phyloP scores from a whole-genome alignment of 92 coral and sea anemone genomes.

The Epizoanthus stellaris region DNA sequence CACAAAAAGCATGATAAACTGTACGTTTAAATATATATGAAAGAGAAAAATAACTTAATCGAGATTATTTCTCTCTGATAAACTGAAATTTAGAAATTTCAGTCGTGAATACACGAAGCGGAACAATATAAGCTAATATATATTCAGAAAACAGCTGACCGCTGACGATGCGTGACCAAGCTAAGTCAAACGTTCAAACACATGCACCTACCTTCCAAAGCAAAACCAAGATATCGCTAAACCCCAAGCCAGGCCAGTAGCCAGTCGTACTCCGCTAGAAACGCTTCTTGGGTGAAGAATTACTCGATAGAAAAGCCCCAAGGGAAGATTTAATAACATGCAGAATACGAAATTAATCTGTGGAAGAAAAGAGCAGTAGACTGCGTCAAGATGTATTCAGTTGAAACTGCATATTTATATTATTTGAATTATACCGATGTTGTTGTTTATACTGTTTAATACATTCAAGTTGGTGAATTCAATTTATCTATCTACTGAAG shows the following conservation, averaged over 20 bases:
- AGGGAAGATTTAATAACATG: slow-evolving; percentile 46
- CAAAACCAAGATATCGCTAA: slow-evolving; percentile 57
- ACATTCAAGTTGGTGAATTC: too few relatives aligned
- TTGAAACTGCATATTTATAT: too few relatives aligned
- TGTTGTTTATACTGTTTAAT: too few relatives aligned
- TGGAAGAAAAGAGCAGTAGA: slow-evolving; percentile 6
- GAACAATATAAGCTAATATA: not conserved
- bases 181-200: too few relatives aligned
- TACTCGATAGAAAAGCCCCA: slow-evolving; percentile 45
- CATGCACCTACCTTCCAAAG: slow-evolving; percentile 49
- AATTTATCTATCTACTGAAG: too few relatives aligned
- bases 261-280: slow-evolving; percentile 41
- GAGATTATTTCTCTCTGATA: too few relatives aligned
- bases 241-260: slow-evolving; percentile 50
- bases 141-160: not conserved
- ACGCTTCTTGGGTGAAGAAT: slow-evolving; percentile 51
- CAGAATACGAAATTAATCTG: slow-evolving; percentile 49
- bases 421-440: too few relatives aligned
- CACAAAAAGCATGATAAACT: too few relatives aligned
- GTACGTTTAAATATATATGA: too few relatives aligned
- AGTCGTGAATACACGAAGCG: too few relatives aligned
- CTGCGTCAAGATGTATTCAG: not conserved
- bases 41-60: too few relatives aligned
- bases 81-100: too few relatives aligned
- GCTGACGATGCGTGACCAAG: not conserved